Percentiles rank a stretch among this genome's conserved stretches.
Conservation (phyloP, 2,113 vertebrate genomes). For the Dissostichus mawsoni region DNA sequence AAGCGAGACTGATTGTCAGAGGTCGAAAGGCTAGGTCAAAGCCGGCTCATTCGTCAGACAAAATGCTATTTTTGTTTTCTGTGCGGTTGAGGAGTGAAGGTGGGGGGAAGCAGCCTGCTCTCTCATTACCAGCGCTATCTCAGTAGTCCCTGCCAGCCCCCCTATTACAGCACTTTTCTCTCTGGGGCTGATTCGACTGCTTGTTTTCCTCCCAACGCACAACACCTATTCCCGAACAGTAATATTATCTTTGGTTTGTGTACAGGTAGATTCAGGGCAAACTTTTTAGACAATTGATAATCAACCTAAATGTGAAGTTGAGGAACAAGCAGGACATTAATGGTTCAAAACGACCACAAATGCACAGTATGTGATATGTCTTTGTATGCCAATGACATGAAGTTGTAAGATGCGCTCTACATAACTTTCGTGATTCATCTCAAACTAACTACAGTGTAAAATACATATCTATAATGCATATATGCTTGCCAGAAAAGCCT, state of each 20-base stretch:
- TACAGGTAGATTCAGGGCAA: conserved; percentile 9
- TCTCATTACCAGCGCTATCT: conserved; percentile 82
- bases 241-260: conserved; percentile 21
- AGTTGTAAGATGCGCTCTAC: neutral
- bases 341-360: neutral
- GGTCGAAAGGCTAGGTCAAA: conserved; percentile 97
- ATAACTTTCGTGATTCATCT: neutral
- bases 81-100: conserved; percentile 87
- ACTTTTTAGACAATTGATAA: neutral
- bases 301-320: neutral
- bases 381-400: neutral
- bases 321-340: neutral
- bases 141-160: conserved; percentile 88
- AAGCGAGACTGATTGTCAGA: conserved; percentile 95
- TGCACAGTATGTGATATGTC: neutral
- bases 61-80: conserved; percentile 97
- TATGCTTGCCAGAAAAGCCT: neutral
- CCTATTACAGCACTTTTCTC: conserved; percentile 86
- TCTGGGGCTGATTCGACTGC: conserved; percentile 81
- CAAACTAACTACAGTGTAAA: neutral
- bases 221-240: conserved; percentile 47
- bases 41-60: conserved; percentile 91
- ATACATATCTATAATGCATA: conserved; percentile 29
- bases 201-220: conserved; percentile 60
- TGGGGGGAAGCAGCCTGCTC: conserved; percentile 73